Conservation (phyloP, 2,888 invertebrate species). For the Aproaerema taeniolella region DNA sequence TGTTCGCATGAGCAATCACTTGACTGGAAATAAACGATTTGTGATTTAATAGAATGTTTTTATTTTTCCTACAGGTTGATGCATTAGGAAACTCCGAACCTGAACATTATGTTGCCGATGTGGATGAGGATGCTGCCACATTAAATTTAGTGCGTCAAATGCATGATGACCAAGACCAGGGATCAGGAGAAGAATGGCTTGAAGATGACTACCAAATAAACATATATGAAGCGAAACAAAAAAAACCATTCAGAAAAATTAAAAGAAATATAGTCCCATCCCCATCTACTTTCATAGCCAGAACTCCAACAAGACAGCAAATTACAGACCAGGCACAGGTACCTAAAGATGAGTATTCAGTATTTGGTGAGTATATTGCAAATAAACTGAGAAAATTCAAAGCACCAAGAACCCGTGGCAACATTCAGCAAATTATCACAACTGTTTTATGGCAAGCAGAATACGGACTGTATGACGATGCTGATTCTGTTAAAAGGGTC, state of each 20-base stretch:
- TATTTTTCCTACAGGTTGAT: no score
- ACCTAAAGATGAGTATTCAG: conserved; percentile 53
- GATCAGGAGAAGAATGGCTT: conserved; percentile 63
- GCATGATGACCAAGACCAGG: conserved; percentile 34
- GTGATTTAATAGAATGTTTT: no score
- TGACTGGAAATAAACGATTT: no score
- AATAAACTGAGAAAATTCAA: conserved; percentile 61
- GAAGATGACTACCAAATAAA: conserved; percentile 57
- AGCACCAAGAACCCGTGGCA: conserved; percentile 46
- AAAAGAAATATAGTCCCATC: conserved; percentile 57
- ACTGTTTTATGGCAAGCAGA: conserved; percentile 69
- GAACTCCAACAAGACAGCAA: conserved; percentile 1
- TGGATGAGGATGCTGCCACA: conserved; percentile 41
- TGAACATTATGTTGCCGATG: conserved; percentile 27
- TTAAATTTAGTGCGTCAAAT: conserved; percentile 52
- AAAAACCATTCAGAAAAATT: conserved; percentile 48
- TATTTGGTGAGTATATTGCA: conserved; percentile 65
- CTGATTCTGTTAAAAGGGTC: conserved; percentile 56
- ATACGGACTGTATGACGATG: conserved; percentile 58
- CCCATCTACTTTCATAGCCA: conserved; percentile 20
- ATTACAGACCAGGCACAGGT: no score
- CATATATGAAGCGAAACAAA: conserved; percentile 44
- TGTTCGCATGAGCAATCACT: no score
- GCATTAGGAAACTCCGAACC: conserved; percentile 43
- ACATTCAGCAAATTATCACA: conserved; percentile 63